Evolutionary conservation across 2,113 vertebrate genomes (phyloP).

Genomic region (Chaenogobius annularis): DNA sequence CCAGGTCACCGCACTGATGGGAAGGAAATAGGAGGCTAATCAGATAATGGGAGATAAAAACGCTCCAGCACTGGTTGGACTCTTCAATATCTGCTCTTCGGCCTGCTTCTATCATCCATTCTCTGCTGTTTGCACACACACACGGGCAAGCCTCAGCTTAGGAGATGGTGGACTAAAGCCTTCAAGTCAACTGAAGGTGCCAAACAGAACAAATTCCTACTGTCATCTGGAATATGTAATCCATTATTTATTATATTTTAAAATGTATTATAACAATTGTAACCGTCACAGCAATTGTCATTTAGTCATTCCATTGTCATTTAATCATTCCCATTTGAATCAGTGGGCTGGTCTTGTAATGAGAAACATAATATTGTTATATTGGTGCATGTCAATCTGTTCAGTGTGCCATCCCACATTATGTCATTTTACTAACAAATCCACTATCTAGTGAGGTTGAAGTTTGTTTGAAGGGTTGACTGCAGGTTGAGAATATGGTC

Average conservation of each 20-base stretch:
- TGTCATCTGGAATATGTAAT: too few species aligned
- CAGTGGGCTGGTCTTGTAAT: too few species aligned
- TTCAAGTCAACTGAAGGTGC: background rate
- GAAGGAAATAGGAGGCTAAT: conserved; percentile 93
- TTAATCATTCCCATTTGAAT: too few species aligned
- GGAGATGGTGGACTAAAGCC: background rate
- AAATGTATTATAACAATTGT: too few species aligned
- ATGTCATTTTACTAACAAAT: too few species aligned
- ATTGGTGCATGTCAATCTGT: too few species aligned
- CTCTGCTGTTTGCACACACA: background rate
- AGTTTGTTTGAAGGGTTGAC: background rate
- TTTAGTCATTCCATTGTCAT: too few species aligned
- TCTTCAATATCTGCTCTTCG: conserved; percentile 74
- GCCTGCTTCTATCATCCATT: conserved; percentile 68
- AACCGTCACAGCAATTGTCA: too few species aligned
- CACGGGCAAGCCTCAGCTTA: background rate
- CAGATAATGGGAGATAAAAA: conserved; percentile 88
- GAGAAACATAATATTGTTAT: too few species aligned
- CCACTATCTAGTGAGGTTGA: too few species aligned
- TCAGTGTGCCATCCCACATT: too few species aligned
- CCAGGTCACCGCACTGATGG: conserved; percentile 89
- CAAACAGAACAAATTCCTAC: background rate
- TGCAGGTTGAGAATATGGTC: background rate
- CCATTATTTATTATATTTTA: too few species aligned
- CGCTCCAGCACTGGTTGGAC: conserved; percentile 78